Base-by-base conservation (phyloP, 1,140 invertebrate genomes). In the Vanessa tameamea region DNA sequence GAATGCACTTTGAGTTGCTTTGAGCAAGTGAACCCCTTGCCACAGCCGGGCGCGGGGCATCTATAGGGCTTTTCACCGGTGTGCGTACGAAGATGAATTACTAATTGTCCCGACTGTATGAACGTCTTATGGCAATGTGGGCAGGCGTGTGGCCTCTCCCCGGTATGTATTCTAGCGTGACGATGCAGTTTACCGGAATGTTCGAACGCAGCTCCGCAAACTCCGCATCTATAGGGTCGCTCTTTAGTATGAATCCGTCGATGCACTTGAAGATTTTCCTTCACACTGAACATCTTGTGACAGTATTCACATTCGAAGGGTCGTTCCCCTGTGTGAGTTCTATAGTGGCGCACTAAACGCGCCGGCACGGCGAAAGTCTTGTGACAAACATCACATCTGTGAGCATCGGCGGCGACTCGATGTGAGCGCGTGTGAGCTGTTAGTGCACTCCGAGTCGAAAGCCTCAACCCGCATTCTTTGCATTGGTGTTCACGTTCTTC, bases 141-240 rank as follows among this genome's bases (percentile, higher is more conserved):
- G 87, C 98, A 99, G 81, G 97, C 97, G 91, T 98, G 98, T 0
- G 98, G 98, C 26, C 98, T 94, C 89, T 99, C 98, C 0, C 98
- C 94, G 0, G 97, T 98, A 85, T 98, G 97, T 76, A 98, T 98
- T 64, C 97, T 95, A 95, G 98, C 98, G 88, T 99, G 98, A 8
- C 98, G 95, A 82, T 98, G 97, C 47, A 99, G 92, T 85, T 98
- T 97, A 1, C 98, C 98, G 47, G 96, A 97, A 89, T 99, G 98
- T 83, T 98, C 97, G 83, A 98, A 98, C 0, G 98, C 98, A 1
- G 98, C 94, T 3, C 96, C 96, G 89, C 98, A 99, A 26, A 98
- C 96, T 59, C 97, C 95, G 86, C 98, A 99, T 77, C 97, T 96
- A 85, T 97, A 97, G 0, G 97, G 96, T 0, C 96, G 94, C 89